Conservation (phyloP, 2,888 invertebrate genomes). For the Cinara cedri region DNA sequence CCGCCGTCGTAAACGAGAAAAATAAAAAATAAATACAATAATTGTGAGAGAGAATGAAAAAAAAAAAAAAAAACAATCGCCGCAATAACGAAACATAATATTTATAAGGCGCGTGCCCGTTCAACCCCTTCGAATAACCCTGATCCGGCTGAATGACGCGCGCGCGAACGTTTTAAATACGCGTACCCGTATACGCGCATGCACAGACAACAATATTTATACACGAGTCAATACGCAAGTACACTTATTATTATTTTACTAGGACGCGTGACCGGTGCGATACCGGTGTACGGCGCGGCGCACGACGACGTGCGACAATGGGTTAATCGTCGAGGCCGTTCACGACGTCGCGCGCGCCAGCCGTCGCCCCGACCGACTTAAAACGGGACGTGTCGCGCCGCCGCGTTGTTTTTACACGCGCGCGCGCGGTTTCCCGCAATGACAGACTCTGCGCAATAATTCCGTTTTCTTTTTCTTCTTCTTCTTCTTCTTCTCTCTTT, state of each 20-base stretch:
- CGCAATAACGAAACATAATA: neutral
- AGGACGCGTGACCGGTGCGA: conserved; percentile 33
- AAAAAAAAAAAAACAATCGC: neutral
- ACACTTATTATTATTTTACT: conserved; percentile 4
- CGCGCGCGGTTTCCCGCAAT: neutral
- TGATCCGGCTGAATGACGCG: conserved; percentile 23
- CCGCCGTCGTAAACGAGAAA: no score
- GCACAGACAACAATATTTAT: neutral
- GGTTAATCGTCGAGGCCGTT: conserved; percentile 44
- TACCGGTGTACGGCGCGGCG: neutral
- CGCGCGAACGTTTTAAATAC: neutral
- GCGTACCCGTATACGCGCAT: neutral
- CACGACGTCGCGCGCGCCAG: conserved; percentile 23
- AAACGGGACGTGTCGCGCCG: conserved; percentile 6
- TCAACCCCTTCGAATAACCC: conserved; percentile 44
- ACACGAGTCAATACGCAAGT: neutral
- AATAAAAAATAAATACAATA: no score
- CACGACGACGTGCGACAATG: conserved; percentile 3
- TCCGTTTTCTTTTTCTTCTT: neutral
- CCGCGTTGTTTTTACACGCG: conserved; percentile 4
- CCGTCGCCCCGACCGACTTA: conserved; percentile 19
- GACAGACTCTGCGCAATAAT: conserved; percentile 10
- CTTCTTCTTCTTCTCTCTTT: neutral
- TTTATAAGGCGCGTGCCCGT: conserved; percentile 26
- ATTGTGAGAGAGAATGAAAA: no score